phyloP scores from a whole-genome alignment of 2,888 invertebrate genomes.

The Apoda limacodes region DNA sequence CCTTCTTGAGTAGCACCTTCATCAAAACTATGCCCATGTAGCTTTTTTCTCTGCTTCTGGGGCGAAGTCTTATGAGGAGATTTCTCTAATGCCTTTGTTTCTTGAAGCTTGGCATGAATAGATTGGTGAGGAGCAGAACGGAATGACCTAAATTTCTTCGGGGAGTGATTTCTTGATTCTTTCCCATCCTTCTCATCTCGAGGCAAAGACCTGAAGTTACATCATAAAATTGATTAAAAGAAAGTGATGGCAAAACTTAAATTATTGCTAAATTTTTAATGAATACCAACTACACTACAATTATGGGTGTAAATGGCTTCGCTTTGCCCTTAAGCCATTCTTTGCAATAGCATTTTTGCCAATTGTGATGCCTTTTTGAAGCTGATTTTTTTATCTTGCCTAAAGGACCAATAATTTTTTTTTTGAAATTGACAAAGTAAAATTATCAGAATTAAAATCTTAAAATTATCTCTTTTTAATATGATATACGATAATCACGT shows the following conservation, averaged over 20 bases:
- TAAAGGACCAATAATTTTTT: too few relatives aligned
- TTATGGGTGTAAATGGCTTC: conserved; percentile 35
- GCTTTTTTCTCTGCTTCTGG: conserved; percentile 68
- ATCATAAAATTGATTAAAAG: not conserved
- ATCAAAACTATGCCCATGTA: conserved; percentile 62
- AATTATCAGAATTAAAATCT: too few relatives aligned
- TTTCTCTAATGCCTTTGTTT: conserved; percentile 72
- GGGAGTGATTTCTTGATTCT: conserved; percentile 80
- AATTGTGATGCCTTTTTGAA: conserved; percentile 27
- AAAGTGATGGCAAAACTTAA: too few relatives aligned
- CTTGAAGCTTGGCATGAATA: conserved; percentile 70
- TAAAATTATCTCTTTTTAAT: too few relatives aligned
- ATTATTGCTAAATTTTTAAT: too few relatives aligned
- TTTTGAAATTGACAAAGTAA: too few relatives aligned
- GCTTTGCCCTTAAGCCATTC: conserved; percentile 50
- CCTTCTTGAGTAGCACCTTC: conserved; percentile 62
- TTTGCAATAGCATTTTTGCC: conserved; percentile 43
- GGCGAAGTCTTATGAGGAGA: conserved; percentile 73
- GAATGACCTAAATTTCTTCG: conserved; percentile 74
- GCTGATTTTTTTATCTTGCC: too few relatives aligned
- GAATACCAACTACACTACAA: conserved; percentile 41
- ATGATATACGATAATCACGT: conserved; percentile 29
- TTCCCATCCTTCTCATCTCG: conserved; percentile 90
- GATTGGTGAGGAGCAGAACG: conserved; percentile 69
- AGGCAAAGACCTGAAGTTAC: conserved; percentile 74